Percentiles rank a stretch among this genome's conserved stretches.
phyloP scores from a whole-genome alignment of 30 jellyfish, hydroid and myxozoan species.

The Aurelia coerulea region DNA sequence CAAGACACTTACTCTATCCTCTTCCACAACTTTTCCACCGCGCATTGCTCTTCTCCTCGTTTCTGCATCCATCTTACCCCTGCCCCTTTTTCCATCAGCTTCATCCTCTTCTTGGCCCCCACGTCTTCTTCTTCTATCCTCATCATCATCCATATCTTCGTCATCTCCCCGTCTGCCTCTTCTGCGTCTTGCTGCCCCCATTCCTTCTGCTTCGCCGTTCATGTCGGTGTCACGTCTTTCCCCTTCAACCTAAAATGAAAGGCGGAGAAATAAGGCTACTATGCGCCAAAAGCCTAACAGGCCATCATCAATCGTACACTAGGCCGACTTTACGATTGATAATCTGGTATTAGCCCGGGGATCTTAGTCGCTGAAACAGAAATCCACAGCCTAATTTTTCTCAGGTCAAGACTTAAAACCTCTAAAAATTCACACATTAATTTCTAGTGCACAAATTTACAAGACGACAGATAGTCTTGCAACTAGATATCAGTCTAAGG shows the following conservation, averaged over 20 bases:
- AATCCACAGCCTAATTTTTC: no score
- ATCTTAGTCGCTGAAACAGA: no score
- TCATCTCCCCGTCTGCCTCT: conserved; percentile 46
- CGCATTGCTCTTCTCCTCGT: conserved; percentile 55
- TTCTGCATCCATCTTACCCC: conserved; percentile 47
- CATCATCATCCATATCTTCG: conserved; percentile 47
- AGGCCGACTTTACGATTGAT: no score
- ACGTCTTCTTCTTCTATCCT: background rate
- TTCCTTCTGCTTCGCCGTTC: conserved; percentile 24
- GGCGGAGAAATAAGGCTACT: background rate
- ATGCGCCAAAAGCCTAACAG: background rate
- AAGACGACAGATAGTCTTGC: no score
- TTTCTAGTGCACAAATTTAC: no score
- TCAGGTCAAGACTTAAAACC: no score
- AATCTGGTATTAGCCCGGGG: no score
- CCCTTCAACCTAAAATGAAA: background rate
- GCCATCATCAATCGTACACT: no score
- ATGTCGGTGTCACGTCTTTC: background rate
- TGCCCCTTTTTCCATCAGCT: conserved; percentile 44
- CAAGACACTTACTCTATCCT: conserved; percentile 7
- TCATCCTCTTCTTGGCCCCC: conserved; percentile 16
- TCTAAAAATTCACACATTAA: no score
- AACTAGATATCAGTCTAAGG: no score
- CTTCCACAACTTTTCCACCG: conserved; percentile 54
- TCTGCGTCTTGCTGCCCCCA: conserved; percentile 55